These are phyloP conservation scores for Diglossa brunneiventris DNA, from an alignment of 2,113 vertebrate species.

Conservation along the genomic window DNA sequence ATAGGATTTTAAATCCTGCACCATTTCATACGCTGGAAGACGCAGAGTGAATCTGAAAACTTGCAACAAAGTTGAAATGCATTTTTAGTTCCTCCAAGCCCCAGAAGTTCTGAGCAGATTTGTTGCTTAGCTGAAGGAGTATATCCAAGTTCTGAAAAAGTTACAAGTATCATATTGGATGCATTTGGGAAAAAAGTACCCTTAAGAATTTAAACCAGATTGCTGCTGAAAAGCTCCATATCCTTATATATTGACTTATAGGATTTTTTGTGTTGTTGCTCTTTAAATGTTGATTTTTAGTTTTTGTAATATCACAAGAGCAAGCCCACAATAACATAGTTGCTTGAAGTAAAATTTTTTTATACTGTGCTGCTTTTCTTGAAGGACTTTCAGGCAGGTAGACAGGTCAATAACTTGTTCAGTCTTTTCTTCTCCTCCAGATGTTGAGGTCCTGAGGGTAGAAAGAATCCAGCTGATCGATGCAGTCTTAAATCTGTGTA, in stretches of 20 bases:
- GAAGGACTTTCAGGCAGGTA: background rate
- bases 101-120: background rate
- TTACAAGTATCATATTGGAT: background rate
- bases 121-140: background rate
- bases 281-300: background rate
- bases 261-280: background rate
- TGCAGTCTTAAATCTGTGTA: slow-evolving; percentile 94
- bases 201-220: slow-evolving; percentile 14
- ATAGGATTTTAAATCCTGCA: background rate
- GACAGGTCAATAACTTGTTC: slow-evolving; percentile 13
- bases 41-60: background rate
- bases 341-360: slow-evolving; percentile 18
- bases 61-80: background rate
- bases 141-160: background rate
- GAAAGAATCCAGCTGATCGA: slow-evolving; percentile 95
- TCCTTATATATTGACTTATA: background rate
- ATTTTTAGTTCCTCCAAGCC: background rate
- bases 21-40: background rate
- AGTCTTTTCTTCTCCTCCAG: slow-evolving; percentile 68
- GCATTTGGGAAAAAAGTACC: background rate
- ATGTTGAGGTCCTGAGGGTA: slow-evolving; percentile 92
- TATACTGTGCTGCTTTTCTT: background rate
- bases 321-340: slow-evolving; percentile 1
- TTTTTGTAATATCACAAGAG: slow-evolving; percentile 2
- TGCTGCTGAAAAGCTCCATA: background rate